A percentile compares a stretch with the other conserved stretches of the same genome.
phyloP scores from a whole-genome alignment of 2,888 invertebrate genomes.

The Habroteleia sp. region DNA sequence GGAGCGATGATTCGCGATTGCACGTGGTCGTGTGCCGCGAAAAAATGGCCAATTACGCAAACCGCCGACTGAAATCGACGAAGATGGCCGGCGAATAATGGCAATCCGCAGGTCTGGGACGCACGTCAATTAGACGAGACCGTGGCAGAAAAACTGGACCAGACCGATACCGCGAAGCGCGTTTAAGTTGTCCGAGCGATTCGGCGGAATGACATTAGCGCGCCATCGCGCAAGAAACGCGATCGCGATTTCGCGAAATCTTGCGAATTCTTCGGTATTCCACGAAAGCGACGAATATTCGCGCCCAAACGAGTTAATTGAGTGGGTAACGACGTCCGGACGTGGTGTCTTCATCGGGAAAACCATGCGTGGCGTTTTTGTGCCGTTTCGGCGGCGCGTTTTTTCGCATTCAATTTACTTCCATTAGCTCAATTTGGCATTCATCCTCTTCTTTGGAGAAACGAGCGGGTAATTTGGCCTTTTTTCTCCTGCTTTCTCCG shows the following conservation, averaged over 20 bases:
- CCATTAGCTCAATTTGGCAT: conserved; percentile 17
- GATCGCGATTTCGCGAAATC: conserved; percentile 67
- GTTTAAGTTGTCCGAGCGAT: conserved; percentile 67
- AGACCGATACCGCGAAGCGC: conserved; percentile 72
- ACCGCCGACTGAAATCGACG: conserved; percentile 3
- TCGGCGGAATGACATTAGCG: conserved; percentile 76
- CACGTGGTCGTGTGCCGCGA: conserved; percentile 34
- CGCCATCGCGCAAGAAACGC: conserved; percentile 71
- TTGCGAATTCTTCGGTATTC: conserved; percentile 68
- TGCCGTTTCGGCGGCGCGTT: conserved; percentile 8
- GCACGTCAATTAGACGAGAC: conserved; percentile 78
- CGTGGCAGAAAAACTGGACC: conserved; percentile 74
- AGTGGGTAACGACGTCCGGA: conserved; percentile 65
- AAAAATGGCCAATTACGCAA: conserved; percentile 51
- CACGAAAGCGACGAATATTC: conserved; percentile 69
- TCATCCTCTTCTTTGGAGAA: too few relatives aligned
- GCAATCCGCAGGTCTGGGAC: too few relatives aligned
- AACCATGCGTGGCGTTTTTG: conserved; percentile 12
- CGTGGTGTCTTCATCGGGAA: conserved; percentile 64
- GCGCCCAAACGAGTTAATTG: conserved; percentile 71
- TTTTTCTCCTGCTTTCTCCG: too few relatives aligned
- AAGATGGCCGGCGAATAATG: too few relatives aligned
- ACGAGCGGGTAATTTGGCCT: too few relatives aligned
- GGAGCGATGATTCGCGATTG: conserved; percentile 25
- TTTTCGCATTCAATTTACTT: conserved; percentile 48